Percentiles rank a stretch among this genome's conserved stretches.
Conservation (phyloP, 2,888 invertebrate species). For the Drosophila fungiperda region DNA sequence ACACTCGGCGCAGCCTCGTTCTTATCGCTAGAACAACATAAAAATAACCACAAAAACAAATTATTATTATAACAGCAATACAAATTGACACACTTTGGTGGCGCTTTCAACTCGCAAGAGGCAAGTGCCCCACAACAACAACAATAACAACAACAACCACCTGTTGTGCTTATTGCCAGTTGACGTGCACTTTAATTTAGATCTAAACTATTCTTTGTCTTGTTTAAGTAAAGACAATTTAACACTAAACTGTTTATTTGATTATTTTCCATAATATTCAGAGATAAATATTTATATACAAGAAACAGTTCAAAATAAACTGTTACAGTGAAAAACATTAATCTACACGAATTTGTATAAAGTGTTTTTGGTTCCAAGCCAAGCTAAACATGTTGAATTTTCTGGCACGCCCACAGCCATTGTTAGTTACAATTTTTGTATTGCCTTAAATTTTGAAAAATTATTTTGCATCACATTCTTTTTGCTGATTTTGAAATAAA, state of each 20-base stretch:
- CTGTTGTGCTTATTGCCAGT: slow-evolving; percentile 25
- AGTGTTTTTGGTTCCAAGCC: neutral
- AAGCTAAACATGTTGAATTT: slow-evolving; percentile 23
- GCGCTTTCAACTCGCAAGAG: slow-evolving; percentile 15
- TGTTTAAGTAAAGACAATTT: neutral
- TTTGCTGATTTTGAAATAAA: slow-evolving; percentile 14
- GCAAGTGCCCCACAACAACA: neutral
- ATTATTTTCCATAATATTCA: neutral
- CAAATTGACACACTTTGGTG: slow-evolving; percentile 65
- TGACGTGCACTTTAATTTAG: neutral
- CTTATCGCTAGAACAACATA: slow-evolving; percentile 49
- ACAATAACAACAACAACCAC: slow-evolving; percentile 17
- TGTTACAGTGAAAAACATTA: neutral
- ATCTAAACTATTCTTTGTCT: neutral
- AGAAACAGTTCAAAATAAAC: neutral
- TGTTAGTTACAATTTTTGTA: slow-evolving; percentile 3
- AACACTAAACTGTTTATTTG: neutral
- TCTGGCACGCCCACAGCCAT: slow-evolving; percentile 10
- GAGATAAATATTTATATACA: neutral
- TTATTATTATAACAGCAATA: slow-evolving; percentile 5
- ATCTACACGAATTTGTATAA: neutral
- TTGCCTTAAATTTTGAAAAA: slow-evolving; percentile 15
- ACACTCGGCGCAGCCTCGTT: slow-evolving; percentile 44
- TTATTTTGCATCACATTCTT: neutral
- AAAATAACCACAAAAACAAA: neutral